Evolutionary conservation across 2,888 invertebrate species (phyloP), one percentile per base, ranked within the genome.

Genomic region (Taphrorychus bicolor): DNA sequence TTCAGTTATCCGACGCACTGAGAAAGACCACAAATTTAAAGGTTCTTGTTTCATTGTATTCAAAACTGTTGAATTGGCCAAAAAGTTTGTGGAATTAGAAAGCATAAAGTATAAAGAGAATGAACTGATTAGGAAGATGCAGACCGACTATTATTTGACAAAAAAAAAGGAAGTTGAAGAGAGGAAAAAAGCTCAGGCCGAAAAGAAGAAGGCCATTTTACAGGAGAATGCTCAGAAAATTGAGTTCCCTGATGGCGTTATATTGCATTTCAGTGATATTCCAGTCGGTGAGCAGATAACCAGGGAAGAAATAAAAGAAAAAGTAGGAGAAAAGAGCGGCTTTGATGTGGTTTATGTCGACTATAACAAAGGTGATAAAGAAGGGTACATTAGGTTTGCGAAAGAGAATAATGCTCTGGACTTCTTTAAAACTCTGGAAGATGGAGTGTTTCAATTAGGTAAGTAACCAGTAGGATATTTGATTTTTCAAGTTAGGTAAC

Each of bases 21-120:
- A 84, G 70, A 88, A 87, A 72, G 85, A 86, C 52, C 85, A 87
- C 57, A 81, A 87, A 67, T 95, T 95, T 79, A 95, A 98, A 84
- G 98, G 64, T 23, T 98, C 98, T 1, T 90, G 97, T 54, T 97
- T 97, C 81, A 89, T 91, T 7, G 91, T 93, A 3, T 98, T 97
- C 81, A 88, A 89, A 75, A 91, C 88, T 23, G 85, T 88, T 59
- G 96, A 95, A 60, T 88, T 89, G 78, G 94, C 95, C 2, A 89
- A 93, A 74, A 89, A 89, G 68, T 94, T 95, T 78, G 80, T 95
- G 40, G 88, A 87, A 17, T 83, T 85, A 17, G 89, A 92, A 72
- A 82, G 82, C 40, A 62, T 82, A 11, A 87, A 86, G 70, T 83
- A 92, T 3, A 91, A 92, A 75, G 93, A 88, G 74, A 84, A 85